These are phyloP conservation scores for Oikopleura albicans DNA, from an alignment of 23 tunicate genomes.

Conservation along the genomic window DNA sequence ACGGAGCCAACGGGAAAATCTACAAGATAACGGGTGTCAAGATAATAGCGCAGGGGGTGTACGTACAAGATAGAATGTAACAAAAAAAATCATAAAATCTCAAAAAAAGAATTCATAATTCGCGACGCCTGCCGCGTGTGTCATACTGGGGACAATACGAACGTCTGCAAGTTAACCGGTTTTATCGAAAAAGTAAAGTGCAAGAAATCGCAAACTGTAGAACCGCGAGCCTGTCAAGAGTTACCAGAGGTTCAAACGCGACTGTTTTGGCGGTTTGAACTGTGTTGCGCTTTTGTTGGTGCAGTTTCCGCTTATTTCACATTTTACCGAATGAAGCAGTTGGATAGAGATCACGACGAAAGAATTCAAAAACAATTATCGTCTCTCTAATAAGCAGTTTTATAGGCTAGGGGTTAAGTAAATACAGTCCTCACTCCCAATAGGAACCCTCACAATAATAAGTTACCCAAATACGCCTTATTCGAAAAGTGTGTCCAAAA, in stretches of 20 bases:
- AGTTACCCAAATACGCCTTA: no score
- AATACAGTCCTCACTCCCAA: no score
- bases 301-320: background rate
- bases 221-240: background rate
- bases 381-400: slow-evolving; percentile 29
- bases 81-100: no score
- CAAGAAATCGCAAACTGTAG: background rate
- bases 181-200: background rate
- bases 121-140: background rate
- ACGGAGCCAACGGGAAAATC: no score
- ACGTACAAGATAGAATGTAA: no score
- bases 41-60: no score
- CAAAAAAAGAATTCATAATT: background rate
- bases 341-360: slow-evolving; percentile 33
- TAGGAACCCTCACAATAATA: no score
- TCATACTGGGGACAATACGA: background rate
- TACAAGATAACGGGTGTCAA: no score
- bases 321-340: slow-evolving; percentile 24
- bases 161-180: background rate
- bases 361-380: slow-evolving; percentile 43
- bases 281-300: background rate
- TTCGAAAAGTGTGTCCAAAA: no score
- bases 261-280: background rate
- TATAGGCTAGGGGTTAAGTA: no score
- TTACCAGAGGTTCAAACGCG: background rate